Evolutionary conservation across 2,888 invertebrate genomes (phyloP).

Genomic region (Habroteleia sp.): DNA sequence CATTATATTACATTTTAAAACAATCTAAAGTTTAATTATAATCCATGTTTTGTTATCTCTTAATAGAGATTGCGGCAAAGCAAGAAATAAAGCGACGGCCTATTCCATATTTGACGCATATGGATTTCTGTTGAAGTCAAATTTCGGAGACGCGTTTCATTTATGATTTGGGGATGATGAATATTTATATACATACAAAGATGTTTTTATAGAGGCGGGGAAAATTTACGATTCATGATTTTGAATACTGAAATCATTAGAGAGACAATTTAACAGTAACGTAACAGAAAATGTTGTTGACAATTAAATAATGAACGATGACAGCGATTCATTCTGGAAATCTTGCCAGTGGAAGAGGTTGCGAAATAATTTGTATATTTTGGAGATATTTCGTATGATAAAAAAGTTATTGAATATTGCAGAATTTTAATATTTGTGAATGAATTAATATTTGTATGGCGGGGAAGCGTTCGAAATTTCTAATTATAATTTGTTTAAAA

Average conservation of each 20-base stretch:
- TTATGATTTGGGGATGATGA: neutral
- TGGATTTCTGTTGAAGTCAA: neutral
- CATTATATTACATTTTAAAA: no score
- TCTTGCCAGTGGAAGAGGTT: neutral
- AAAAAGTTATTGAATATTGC: conserved; percentile 1
- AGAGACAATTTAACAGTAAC: conserved; percentile 2
- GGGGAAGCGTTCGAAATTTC: conserved; percentile 33
- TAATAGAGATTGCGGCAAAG: neutral
- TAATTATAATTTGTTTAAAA: neutral
- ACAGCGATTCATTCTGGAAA: neutral
- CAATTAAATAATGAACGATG: neutral
- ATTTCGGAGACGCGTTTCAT: neutral
- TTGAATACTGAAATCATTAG: neutral
- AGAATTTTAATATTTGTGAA: conserved; percentile 13
- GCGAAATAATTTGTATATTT: conserved; percentile 19
- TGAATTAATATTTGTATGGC: conserved; percentile 13
- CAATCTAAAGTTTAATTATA: no score
- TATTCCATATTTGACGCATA: conserved; percentile 1
- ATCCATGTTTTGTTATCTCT: no score
- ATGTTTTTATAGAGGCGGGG: neutral
- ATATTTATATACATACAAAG: conserved; percentile 2
- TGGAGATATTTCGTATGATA: conserved; percentile 17
- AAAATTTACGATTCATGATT: neutral
- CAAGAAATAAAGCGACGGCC: neutral
- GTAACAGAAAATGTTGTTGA: neutral